Conservation (phyloP, 2,888 invertebrate genomes). For the Cyclophora punctaria region DNA sequence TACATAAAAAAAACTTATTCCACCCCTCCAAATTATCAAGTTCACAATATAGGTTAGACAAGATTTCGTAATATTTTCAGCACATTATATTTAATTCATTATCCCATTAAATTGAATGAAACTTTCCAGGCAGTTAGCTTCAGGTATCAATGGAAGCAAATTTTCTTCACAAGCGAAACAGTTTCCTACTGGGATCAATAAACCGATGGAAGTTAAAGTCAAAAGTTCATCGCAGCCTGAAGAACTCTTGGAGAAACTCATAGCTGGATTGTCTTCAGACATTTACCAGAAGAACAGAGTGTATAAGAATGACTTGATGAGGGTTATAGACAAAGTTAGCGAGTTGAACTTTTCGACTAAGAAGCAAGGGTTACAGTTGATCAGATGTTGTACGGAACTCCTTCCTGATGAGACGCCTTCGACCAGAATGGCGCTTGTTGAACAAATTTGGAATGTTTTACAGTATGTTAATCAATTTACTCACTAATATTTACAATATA, state of each 20-base stretch:
- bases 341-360: slow-evolving; percentile 54
- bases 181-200: too few species aligned
- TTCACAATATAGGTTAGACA: too few species aligned
- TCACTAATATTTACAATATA: too few species aligned
- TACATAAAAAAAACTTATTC: too few species aligned
- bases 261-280: slow-evolving; percentile 51
- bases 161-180: too few species aligned
- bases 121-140: not conserved
- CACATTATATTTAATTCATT: too few species aligned
- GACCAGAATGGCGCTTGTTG: slow-evolving; percentile 63
- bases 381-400: slow-evolving; percentile 73
- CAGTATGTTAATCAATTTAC: too few species aligned
- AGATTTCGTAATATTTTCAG: too few species aligned
- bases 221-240: slow-evolving; percentile 25
- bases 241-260: slow-evolving; percentile 53
- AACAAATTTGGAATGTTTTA: slow-evolving; percentile 63
- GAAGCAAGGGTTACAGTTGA: slow-evolving; percentile 62
- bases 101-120: too few species aligned
- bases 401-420: slow-evolving; percentile 65
- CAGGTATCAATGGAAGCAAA: not conserved
- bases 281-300: slow-evolving; percentile 61
- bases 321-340: slow-evolving; percentile 48
- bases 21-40: too few species aligned
- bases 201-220: too few species aligned
- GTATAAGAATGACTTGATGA: slow-evolving; percentile 59